Evolutionary conservation across 2,888 invertebrate species (phyloP).

Genomic region (Pseudococcus jackbeardsleyi): DNA sequence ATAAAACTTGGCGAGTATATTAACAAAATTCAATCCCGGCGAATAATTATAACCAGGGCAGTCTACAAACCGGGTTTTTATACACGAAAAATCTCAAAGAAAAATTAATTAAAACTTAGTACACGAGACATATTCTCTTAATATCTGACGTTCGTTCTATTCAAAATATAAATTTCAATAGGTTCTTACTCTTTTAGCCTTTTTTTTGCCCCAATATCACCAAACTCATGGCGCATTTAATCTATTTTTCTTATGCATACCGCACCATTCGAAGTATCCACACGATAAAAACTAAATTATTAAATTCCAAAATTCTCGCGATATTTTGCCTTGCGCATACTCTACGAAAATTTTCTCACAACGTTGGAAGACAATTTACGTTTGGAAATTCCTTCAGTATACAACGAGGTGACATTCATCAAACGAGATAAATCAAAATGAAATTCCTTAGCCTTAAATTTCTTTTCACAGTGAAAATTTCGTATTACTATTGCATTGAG

Average conservation of each 20-base stretch:
- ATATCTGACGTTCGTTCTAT: conserved; percentile 7
- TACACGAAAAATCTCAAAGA: neutral
- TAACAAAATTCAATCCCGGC: conserved; percentile 17
- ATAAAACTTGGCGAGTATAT: conserved; percentile 26
- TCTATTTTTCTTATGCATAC: neutral
- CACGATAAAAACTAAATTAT: conserved; percentile 13
- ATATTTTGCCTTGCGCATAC: neutral
- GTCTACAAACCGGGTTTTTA: neutral
- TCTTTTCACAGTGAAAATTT: neutral
- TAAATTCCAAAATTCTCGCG: conserved; percentile 33
- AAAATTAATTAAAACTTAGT: conserved; percentile 53
- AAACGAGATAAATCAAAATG: conserved; percentile 36
- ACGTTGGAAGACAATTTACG: neutral
- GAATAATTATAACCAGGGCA: conserved; percentile 11
- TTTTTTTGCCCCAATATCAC: neutral
- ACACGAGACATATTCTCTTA: conserved; percentile 45
- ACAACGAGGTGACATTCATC: conserved; percentile 7
- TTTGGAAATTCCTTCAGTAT: neutral
- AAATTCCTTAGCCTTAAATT: conserved; percentile 26
- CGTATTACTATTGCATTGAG: neutral
- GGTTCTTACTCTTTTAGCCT: neutral
- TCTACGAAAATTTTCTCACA: conserved; percentile 2
- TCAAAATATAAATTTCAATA: conserved; percentile 46
- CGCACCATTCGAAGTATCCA: neutral
- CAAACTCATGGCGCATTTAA: neutral